Conservation (phyloP, 1,140 invertebrate genomes). For the Saccostrea echinata region DNA sequence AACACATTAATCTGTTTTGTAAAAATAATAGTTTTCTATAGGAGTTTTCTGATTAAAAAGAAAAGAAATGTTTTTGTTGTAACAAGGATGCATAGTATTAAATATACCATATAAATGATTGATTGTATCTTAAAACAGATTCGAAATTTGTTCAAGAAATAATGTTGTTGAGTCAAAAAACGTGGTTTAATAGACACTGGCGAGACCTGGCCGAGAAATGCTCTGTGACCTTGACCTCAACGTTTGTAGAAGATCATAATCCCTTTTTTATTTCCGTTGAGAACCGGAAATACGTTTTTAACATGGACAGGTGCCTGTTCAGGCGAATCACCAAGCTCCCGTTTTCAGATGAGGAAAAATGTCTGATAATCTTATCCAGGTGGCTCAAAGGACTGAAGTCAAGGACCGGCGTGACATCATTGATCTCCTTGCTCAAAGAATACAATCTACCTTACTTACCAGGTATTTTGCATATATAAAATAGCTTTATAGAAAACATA, state of each 20-base stretch:
- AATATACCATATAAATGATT: no score
- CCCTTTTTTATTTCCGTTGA: constrained; percentile 11
- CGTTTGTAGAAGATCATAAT: neutral
- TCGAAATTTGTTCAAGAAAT: neutral
- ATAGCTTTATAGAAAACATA: no score
- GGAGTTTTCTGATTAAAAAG: no score
- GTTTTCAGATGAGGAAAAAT: neutral
- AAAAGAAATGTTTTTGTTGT: no score
- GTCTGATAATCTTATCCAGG: neutral
- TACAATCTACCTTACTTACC: constrained; percentile 4
- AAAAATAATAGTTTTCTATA: no score
- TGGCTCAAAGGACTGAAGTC: neutral
- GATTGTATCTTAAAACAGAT: neutral
- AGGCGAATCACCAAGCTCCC: neutral
- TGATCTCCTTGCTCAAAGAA: constrained; percentile 10
- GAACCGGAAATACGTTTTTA: neutral
- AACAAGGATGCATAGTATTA: no score
- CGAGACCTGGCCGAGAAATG: constrained; percentile 3
- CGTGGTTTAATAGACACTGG: neutral
- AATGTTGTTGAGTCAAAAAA: neutral
- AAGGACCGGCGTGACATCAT: neutral
- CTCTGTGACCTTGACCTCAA: neutral
- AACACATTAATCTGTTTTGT: no score
- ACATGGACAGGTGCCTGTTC: constrained; percentile 1
- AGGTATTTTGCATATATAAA: neutral